Evolutionary conservation across 2,113 vertebrate species (phyloP), one percentile per base, ranked within the genome.

Genomic region (Datnioides undecimradiatus): DNA sequence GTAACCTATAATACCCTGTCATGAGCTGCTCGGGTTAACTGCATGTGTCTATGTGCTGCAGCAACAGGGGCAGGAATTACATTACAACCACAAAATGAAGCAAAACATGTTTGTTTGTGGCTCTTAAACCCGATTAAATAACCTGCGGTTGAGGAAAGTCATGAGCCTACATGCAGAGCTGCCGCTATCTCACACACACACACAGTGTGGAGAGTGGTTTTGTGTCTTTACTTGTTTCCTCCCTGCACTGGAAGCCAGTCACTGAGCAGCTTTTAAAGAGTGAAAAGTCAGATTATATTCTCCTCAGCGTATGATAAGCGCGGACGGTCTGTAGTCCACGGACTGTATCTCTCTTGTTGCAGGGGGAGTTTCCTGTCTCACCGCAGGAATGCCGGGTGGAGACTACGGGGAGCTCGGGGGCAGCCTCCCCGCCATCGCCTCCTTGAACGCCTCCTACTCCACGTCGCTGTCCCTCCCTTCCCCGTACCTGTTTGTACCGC

Each of bases 351-450:
- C 23, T n/a, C 2, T 25, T 31, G 8, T 58, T 51, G 41, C 73
- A 80, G 87, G 59, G 23, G 27, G n/a, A 60, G 36, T 76, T 54
- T 84, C 66, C 82, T 31, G 49, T 81, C 40, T 59, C 58, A 34
- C 41, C 10, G 74, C 65, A 85, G 93, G 67, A 82, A 95, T 96
- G 95, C 92, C 89, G 10, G 72, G 87, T 13, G 95, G 92, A 73
- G 95, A 95, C 46, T 92, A 95, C 41, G 93, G 95, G 21, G 93
- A 95, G 83, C 84, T 98, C 83, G 97, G 96, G 84, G 95, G 92
- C 40, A 98, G 96, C 91, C 96, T 99, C 16, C 97, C 97, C 0
- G 96, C 97, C 78, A 96, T 99, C 21, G 96, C 96, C 19, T 98
- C 97, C 85, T 90, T 98, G 38, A 95, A 97, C 67, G 94, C 96